A percentile compares a stretch with the other conserved stretches of the same genome.
These are phyloP conservation scores for Euproctis similis DNA, from an alignment of 2,888 invertebrate genomes.

Conservation along the genomic window DNA sequence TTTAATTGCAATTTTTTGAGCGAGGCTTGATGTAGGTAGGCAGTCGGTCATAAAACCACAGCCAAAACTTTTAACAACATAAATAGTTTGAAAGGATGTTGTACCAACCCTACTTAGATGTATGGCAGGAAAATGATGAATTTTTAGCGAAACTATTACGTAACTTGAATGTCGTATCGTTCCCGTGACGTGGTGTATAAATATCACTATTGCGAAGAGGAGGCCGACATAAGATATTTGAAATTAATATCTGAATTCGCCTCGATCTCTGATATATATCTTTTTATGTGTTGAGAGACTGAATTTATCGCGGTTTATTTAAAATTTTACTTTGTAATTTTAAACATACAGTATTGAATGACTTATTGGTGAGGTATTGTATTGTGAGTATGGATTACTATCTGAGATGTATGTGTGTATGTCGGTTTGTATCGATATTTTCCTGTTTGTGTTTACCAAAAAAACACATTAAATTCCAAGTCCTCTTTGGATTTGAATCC, in stretches of 20 bases:
- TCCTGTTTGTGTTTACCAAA: too few species aligned
- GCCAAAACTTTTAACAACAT: too few species aligned
- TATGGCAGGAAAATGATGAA: too few species aligned
- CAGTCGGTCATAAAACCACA: too few species aligned
- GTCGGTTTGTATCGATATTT: background rate
- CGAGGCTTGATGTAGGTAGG: too few species aligned
- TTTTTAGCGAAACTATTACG: too few species aligned
- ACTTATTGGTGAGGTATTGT: constrained; percentile 15
- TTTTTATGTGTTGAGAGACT: constrained; percentile 23
- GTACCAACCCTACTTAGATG: too few species aligned
- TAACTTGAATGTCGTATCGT: background rate
- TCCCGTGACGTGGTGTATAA: constrained; percentile 2
- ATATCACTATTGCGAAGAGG: constrained; percentile 3
- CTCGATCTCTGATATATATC: constrained; percentile 32
- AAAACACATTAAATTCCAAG: too few species aligned
- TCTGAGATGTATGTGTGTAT: constrained; percentile 1
- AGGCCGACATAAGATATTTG: constrained; percentile 33
- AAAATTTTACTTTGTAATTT: constrained; percentile 24
- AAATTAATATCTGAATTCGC: constrained; percentile 37
- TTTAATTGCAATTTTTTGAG: too few species aligned
- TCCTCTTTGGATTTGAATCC: too few species aligned
- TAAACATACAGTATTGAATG: constrained; percentile 19
- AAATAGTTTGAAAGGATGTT: too few species aligned
- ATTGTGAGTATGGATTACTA: constrained; percentile 4
- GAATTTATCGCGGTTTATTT: constrained; percentile 27